These are phyloP conservation scores for Hydrotaea cyrtoneurina DNA, from an alignment of 2,888 invertebrate species.

Conservation along the genomic window DNA sequence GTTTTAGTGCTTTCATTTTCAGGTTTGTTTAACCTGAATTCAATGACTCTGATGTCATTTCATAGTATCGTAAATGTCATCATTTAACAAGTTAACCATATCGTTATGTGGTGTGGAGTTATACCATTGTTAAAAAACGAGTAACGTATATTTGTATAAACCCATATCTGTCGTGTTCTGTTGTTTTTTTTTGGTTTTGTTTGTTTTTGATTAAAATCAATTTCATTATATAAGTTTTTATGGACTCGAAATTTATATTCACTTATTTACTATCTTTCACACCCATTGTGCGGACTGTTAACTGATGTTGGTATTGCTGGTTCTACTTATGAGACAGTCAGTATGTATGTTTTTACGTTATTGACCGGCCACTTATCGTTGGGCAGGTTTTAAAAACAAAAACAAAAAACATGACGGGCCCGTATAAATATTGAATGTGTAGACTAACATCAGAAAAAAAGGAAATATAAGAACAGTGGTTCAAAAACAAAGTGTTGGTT, in stretches of 20 bases:
- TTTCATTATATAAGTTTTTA: conserved; percentile 30
- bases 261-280: conserved; percentile 35
- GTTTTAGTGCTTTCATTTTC: too few species aligned
- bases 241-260: conserved; percentile 3
- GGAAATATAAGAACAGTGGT: too few species aligned
- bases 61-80: conserved; percentile 13
- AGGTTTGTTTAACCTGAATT: too few species aligned
- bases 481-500: too few species aligned
- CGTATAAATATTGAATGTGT: background rate
- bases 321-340: background rate
- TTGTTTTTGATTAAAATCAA: conserved; percentile 26
- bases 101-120: background rate
- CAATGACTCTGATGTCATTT: conserved; percentile 16
- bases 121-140: background rate
- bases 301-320: background rate
- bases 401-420: background rate
- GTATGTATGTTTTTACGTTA: background rate
- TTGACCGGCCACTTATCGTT: conserved; percentile 8
- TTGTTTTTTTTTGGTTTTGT: too few species aligned
- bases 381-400: background rate
- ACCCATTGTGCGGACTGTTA: conserved; percentile 22
- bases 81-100: background rate
- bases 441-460: background rate
- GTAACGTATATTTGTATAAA: background rate
- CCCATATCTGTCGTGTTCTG: conserved; percentile 17